Evolutionary conservation across 2,797 vertebrate species (phyloP), one percentile per base, ranked within the genome.

Genomic region (Schizopygopsis malacanthus): DNA sequence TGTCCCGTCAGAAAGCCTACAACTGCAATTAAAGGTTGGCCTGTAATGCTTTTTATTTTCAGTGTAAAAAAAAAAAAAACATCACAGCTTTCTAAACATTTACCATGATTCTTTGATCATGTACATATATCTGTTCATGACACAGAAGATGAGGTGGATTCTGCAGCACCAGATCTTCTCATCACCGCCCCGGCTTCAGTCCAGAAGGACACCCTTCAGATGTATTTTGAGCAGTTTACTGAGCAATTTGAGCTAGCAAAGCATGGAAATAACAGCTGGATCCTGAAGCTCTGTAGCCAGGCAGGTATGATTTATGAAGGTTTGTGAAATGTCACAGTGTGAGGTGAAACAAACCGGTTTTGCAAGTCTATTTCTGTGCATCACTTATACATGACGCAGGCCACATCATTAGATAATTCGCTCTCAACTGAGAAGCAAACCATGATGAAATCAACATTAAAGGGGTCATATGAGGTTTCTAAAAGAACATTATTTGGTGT

Each of bases 201-300:
- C 4, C 13, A 84, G 2, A 87, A 89, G n/a, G 86, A 91, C 2
- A 86, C 81, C 16, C 84, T 92, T 39, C 45, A 28, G 52, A 43
- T 91, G 83, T 91, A 92, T 77, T 90, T 92, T 82, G 91, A 92
- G 63, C 89, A 90, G 50, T 93, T 88, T 59, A 69, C 88, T 41
- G 90, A 89, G 8, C 61, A 88, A 6, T 67, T 65, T 50, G 61
- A 80, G 78, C 82, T 93, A 3, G 85, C 18, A 8, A 90, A 85
- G 75, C 80, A 87, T 47, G 88, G 87, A 20, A 82, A 85, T 50
- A 85, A 89, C 41, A 85, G 84, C 39, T 93, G 92, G 91, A 88
- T 92, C 85, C 86, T 93, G 6, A 89, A 89, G 63, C 82, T 90
- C 70, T 12, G 83, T 37, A 85, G 81, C 56, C 79, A 79, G n/a